Percentiles rank a stretch among this genome's conserved stretches.
Evolutionary conservation across 1,140 invertebrate genomes (phyloP).

Genomic region (Cherax destructor): DNA sequence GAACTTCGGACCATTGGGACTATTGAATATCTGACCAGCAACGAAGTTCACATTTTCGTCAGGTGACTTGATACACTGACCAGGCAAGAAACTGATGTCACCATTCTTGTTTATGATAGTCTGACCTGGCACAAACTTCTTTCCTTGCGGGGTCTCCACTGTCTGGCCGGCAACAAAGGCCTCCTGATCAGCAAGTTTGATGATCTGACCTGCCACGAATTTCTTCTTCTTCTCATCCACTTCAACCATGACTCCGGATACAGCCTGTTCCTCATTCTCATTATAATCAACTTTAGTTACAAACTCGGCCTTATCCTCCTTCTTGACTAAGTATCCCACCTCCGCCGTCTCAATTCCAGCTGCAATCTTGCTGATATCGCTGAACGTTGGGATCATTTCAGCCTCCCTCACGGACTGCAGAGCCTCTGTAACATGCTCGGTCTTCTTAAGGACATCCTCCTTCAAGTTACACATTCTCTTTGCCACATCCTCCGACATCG

Average conservation of each 20-base stretch:
- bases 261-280: conserved; percentile 76
- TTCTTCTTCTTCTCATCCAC: conserved; percentile 80
- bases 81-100: conserved; percentile 68
- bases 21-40: conserved; percentile 81
- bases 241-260: conserved; percentile 81
- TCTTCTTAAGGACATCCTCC: conserved; percentile 54
- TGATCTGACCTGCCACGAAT: conserved; percentile 75
- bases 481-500: conserved; percentile 49
- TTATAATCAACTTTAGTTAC: conserved; percentile 72
- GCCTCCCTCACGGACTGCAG: conserved; percentile 42
- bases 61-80: conserved; percentile 62
- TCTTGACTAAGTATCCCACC: conserved; percentile 71
- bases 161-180: conserved; percentile 75
- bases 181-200: conserved; percentile 72
- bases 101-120: conserved; percentile 66
- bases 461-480: conserved; percentile 46
- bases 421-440: conserved; percentile 61
- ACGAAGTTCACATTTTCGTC: conserved; percentile 66
- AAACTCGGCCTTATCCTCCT: conserved; percentile 68
- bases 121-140: conserved; percentile 73
- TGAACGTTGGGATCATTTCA: conserved; percentile 58
- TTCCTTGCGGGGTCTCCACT: conserved; percentile 71
- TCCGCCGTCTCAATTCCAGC: conserved; percentile 66
- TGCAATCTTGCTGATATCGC: conserved; percentile 59
- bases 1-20: conserved; percentile 81